Base-by-base conservation (phyloP, 35 echinoderm and acorn worm genomes). In the Stichopus chloronotus region DNA sequence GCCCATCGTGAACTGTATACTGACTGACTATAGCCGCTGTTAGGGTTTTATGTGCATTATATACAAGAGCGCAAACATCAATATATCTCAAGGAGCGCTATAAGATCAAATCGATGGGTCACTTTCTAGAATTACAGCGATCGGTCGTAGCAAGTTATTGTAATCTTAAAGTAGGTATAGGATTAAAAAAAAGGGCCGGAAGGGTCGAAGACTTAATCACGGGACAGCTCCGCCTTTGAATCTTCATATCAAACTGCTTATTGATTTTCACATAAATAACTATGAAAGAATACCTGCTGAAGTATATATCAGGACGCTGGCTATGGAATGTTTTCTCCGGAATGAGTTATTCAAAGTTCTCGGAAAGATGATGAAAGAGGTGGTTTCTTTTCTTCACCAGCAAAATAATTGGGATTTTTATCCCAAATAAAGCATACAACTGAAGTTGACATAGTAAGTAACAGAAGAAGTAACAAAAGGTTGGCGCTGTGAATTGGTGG, bases 51-150 rank as follows among this genome's bases (percentile, higher is more conserved):
- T 74, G 59, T 14, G 59, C 59, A 61, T 61, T 61, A 61, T 8
- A 61, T 61, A 61, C 30, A 74, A 20, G 13, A 74, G 17, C 69
- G 22, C 11, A 74, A 20, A 74, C 11, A 56, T 59, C 82, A 58
- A 85, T 85, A 85, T 21, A 56, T 56, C 55, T 85, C 10, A 56
- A 58, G 82, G 55, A 58, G 54, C 24, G 7, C 24, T 78, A 43
- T 21, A 16, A 85, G 82, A 85, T 25, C 55, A 85, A 43, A 85
- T 85, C 82, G 82, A 85, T 85, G 57, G 55, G 11, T 17, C 82
- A 85, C 82, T 85, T 59, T 58, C 82, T 85, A 58, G 82, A 85
- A 85, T 85, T 85, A 85, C 82, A 85, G 17, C 17, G 56, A 85
- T 59, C 57, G 82, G 82, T 20, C 57, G 22, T 74, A 74, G n/a